Evolutionary conservation across 2,797 vertebrate genomes (phyloP).

Genomic region (Jordanella pulchra): DNA sequence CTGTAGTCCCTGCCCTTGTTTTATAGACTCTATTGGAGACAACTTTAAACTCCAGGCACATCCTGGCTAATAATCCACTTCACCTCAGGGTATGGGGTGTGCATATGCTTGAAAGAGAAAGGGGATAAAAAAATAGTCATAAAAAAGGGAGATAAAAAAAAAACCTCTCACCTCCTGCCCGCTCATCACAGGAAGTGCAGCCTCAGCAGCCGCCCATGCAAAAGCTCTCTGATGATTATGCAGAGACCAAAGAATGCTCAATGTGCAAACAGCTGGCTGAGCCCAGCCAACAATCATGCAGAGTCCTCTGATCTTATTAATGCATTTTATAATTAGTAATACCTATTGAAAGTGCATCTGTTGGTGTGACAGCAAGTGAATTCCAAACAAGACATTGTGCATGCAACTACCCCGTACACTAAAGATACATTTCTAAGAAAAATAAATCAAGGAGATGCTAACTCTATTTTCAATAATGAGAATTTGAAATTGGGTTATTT

Average conservation of each 20-base stretch:
- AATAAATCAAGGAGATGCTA: too few relatives aligned
- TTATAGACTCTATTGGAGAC: slow-evolving; percentile 32
- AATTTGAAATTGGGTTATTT: too few relatives aligned
- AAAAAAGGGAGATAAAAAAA: slow-evolving; percentile 17
- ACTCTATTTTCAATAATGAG: too few relatives aligned
- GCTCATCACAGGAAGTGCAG: slow-evolving; percentile 67
- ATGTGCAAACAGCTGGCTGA: slow-evolving; percentile 66
- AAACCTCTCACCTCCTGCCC: slow-evolving; percentile 28
- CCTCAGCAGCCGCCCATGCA: slow-evolving; percentile 67
- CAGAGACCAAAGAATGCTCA: slow-evolving; percentile 58
- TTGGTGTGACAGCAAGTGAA: slow-evolving; percentile 33
- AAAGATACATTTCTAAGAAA: too few relatives aligned
- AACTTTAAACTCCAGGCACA: slow-evolving; percentile 40
- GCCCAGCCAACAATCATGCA: slow-evolving; percentile 52
- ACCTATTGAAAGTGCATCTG: slow-evolving; percentile 23
- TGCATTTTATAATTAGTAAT: slow-evolving; percentile 70
- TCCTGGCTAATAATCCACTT: slow-evolving; percentile 50
- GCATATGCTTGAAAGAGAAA: slow-evolving; percentile 37
- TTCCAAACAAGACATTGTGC: slow-evolving; percentile 10
- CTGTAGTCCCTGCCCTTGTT: slow-evolving; percentile 9
- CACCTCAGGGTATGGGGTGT: slow-evolving; percentile 39
- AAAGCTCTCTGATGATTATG: slow-evolving; percentile 61
- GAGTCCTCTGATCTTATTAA: slow-evolving; percentile 69
- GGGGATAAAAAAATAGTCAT: slow-evolving; percentile 22
- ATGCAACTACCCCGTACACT: not conserved